Conservation (phyloP, 2,888 invertebrate genomes). For the Tolmerus cingulatus region DNA sequence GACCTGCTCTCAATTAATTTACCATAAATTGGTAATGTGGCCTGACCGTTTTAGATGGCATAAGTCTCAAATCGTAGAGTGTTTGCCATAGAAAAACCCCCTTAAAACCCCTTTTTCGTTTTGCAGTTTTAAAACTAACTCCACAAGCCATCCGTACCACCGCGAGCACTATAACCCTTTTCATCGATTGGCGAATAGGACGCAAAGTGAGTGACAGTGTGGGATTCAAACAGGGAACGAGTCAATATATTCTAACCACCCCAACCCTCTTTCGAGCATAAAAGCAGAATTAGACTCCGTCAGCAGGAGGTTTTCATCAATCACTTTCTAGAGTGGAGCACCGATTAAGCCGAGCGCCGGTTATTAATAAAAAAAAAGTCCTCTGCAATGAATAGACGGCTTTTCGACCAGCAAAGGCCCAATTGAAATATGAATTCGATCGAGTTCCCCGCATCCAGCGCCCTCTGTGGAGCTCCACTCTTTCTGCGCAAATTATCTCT, state of each 20-base stretch:
- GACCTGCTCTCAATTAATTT: background rate
- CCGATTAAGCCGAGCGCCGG: background rate
- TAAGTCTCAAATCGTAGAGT: background rate
- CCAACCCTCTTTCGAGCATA: background rate
- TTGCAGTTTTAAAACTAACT: background rate
- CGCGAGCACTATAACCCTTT: background rate
- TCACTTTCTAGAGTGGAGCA: background rate
- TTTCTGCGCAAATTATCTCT: background rate
- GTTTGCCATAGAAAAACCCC: background rate
- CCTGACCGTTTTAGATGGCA: background rate
- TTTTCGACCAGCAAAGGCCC: background rate
- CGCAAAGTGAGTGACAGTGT: background rate
- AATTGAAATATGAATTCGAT: background rate
- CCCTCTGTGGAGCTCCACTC: background rate
- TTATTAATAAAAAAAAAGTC: background rate
- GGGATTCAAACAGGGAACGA: background rate
- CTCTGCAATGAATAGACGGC: background rate
- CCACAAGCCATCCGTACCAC: background rate
- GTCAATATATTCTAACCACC: background rate
- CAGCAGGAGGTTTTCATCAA: background rate
- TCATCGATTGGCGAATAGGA: background rate
- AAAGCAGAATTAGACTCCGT: background rate
- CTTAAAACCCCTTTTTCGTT: background rate
- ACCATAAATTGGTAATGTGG: background rate
- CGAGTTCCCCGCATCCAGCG: too few relatives aligned